Evolutionary conservation across 2,113 vertebrate genomes (phyloP).

Genomic region (Picathartes gymnocephalus): DNA sequence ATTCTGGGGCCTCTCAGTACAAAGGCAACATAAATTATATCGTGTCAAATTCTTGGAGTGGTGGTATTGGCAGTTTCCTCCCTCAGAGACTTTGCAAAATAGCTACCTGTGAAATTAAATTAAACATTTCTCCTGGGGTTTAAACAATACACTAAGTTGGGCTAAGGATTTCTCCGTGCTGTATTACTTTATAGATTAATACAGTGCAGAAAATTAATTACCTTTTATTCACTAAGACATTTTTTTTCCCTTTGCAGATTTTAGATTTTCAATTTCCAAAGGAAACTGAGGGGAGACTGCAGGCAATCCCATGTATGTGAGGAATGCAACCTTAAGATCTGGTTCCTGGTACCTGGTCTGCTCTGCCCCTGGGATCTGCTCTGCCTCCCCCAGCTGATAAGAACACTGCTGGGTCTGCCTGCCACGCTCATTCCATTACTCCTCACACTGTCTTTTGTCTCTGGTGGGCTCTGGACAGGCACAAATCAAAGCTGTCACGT

Average conservation of each 20-base stretch:
- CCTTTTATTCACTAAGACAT: not conserved
- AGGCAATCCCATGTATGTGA: slow-evolving; percentile 69
- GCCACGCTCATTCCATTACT: not conserved
- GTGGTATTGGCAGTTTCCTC: slow-evolving; percentile 10
- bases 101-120: slow-evolving; percentile 54
- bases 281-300: not conserved
- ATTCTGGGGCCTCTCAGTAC: not conserved
- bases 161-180: not conserved
- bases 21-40: not conserved
- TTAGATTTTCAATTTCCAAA: slow-evolving; percentile 5
- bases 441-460: slow-evolving; percentile 34
- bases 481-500: slow-evolving; percentile 2
- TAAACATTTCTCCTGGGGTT: slow-evolving; percentile 31
- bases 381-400: slow-evolving; percentile 60
- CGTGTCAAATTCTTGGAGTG: not conserved
- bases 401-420: not conserved
- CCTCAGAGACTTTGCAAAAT: not conserved
- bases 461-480: not conserved
- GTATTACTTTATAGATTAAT: not conserved
- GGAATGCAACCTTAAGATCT: slow-evolving; percentile 68
- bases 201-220: slow-evolving; percentile 21
- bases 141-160: not conserved
- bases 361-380: slow-evolving; percentile 22
- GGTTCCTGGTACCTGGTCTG: slow-evolving; percentile 68
- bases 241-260: not conserved